Conservation (phyloP, 2,888 invertebrate species). For the Lymantria dispar region DNA sequence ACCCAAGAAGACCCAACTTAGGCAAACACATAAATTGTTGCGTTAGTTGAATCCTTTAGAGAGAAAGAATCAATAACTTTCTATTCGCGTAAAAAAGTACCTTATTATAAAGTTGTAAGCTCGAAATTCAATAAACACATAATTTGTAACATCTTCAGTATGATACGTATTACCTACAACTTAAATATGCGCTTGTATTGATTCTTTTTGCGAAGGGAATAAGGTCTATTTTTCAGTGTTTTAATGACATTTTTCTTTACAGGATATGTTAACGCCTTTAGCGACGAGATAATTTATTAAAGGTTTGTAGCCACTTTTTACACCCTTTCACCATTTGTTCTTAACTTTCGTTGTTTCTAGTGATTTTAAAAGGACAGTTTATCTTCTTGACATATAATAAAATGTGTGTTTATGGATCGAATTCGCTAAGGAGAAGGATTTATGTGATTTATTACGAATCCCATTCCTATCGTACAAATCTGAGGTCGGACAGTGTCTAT, state of each 20-base stretch:
- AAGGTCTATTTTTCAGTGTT: conserved; percentile 27
- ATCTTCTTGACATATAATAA: conserved; percentile 11
- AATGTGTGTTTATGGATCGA: not conserved
- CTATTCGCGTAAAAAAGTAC: conserved; percentile 22
- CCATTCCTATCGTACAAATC: not conserved
- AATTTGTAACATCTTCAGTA: conserved; percentile 29
- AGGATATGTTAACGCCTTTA: conserved; percentile 47
- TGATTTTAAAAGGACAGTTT: conserved; percentile 28
- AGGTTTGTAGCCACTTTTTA: conserved; percentile 53
- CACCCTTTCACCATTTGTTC: conserved; percentile 52
- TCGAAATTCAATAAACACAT: conserved; percentile 14
- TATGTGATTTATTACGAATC: not conserved
- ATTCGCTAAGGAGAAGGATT: not conserved
- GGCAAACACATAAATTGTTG: conserved; percentile 72
- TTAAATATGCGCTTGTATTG: conserved; percentile 17
- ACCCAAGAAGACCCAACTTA: conserved; percentile 58
- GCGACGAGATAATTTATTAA: conserved; percentile 63
- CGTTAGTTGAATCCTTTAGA: conserved; percentile 54
- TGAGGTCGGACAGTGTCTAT: no score
- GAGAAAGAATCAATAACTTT: conserved; percentile 46
- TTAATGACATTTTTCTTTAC: conserved; percentile 3
- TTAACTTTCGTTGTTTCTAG: conserved; percentile 30
- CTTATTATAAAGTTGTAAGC: conserved; percentile 28
- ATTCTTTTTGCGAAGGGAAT: conserved; percentile 16
- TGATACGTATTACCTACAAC: conserved; percentile 22